These are phyloP conservation scores for Cylloceria caligata DNA, from an alignment of 2,888 invertebrate genomes.

Conservation along the genomic window DNA sequence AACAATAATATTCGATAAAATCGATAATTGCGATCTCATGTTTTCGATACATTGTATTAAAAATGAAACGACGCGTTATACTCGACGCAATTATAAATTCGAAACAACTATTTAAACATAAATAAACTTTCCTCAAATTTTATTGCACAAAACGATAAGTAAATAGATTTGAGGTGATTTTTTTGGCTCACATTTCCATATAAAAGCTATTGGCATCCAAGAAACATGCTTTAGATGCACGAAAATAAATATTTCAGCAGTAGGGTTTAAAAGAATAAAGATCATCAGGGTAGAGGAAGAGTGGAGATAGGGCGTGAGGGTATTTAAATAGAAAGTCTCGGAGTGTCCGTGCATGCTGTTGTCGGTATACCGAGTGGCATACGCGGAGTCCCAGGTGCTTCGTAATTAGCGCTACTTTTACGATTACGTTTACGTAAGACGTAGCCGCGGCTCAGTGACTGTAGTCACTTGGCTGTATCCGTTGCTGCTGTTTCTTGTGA, in stretches of 20 bases:
- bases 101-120: too few relatives aligned
- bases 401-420: constrained; percentile 66
- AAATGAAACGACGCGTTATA: neutral
- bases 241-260: too few relatives aligned
- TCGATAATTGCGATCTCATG: neutral
- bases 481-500: constrained; percentile 38
- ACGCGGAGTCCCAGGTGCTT: constrained; percentile 37
- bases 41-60: neutral
- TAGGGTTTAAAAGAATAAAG: neutral
- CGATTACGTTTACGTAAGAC: constrained; percentile 67
- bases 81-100: neutral
- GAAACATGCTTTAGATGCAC: neutral
- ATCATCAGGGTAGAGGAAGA: constrained; percentile 2
- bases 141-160: neutral
- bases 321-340: constrained; percentile 62
- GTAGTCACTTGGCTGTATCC: constrained; percentile 41
- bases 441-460: constrained; percentile 1
- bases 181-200: neutral
- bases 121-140: too few relatives aligned
- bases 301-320: constrained; percentile 18
- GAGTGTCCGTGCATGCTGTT: neutral
- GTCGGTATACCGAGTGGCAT: constrained; percentile 13
- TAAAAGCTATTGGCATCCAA: neutral
- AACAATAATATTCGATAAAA: too few relatives aligned
- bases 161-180: neutral